Percentiles rank a stretch among this genome's conserved stretches.
These are phyloP conservation scores for Eilema caniola DNA, from an alignment of 2,888 invertebrate species.

Conservation along the genomic window DNA sequence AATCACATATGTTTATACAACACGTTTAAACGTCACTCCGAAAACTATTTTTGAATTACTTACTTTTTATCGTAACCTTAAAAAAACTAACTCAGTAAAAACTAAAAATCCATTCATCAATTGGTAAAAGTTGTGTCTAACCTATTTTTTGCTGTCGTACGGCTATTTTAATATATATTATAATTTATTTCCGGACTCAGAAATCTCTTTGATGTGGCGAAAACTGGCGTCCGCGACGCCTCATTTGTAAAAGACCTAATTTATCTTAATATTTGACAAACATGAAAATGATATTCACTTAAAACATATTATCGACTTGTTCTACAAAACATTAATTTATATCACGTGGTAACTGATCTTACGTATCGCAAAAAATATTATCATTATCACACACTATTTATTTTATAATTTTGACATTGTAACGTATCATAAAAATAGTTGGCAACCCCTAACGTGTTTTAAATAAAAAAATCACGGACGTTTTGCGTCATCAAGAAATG, in stretches of 20 bases:
- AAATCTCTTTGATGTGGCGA: slow-evolving; percentile 50
- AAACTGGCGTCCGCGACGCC: slow-evolving; percentile 41
- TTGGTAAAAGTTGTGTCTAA: slow-evolving; percentile 25
- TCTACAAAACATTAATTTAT: slow-evolving; percentile 43
- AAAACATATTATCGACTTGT: slow-evolving; percentile 38
- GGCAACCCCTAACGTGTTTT: slow-evolving; percentile 58
- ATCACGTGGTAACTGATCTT: slow-evolving; percentile 18
- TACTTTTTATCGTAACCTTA: slow-evolving; percentile 10
- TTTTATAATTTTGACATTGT: slow-evolving; percentile 63
- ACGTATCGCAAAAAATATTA: slow-evolving; percentile 32
- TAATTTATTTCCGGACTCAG: slow-evolving; percentile 54
- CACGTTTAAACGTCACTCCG: neutral
- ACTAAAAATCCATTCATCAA: slow-evolving; percentile 23
- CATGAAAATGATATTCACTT: slow-evolving; percentile 35
- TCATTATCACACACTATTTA: slow-evolving; percentile 59
- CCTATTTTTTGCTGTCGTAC: slow-evolving; percentile 37
- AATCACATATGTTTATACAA: neutral
- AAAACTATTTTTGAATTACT: neutral
- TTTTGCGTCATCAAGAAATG: slow-evolving; percentile 47
- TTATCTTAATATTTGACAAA: slow-evolving; percentile 48
- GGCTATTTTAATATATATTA: slow-evolving; percentile 52
- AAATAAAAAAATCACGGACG: slow-evolving; percentile 33
- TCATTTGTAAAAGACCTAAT: slow-evolving; percentile 46
- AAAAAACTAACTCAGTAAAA: slow-evolving; percentile 19
- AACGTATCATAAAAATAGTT: slow-evolving; percentile 73